Conservation (phyloP, 1,140 invertebrate genomes). For the Drosophila saltans region DNA sequence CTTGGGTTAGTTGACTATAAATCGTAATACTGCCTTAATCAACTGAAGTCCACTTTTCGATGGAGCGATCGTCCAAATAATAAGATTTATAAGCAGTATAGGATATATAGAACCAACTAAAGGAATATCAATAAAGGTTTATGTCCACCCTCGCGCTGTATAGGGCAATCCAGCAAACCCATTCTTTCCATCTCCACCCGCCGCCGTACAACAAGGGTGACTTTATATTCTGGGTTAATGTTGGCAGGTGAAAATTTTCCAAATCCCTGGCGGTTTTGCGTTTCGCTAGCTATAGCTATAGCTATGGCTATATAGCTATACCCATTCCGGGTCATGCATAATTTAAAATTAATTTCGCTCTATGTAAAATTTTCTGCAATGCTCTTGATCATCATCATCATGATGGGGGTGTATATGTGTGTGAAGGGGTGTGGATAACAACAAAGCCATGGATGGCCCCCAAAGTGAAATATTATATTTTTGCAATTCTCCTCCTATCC, state of each 20-base stretch:
- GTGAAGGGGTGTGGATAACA: slow-evolving; percentile 12
- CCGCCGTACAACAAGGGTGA: slow-evolving; percentile 1
- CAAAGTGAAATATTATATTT: slow-evolving; percentile 62
- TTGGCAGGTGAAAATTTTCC: slow-evolving; percentile 75
- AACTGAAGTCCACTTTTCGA: too few relatives aligned
- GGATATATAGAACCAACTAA: too few relatives aligned
- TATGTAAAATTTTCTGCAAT: slow-evolving; percentile 64
- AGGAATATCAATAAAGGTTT: not conserved
- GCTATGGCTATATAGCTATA: slow-evolving; percentile 10
- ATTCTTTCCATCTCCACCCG: not conserved
- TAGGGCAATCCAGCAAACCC: not conserved
- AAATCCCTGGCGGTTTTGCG: slow-evolving; percentile 72
- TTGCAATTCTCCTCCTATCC: slow-evolving; percentile 35
- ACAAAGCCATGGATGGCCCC: slow-evolving; percentile 2
- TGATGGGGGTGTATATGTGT: not conserved
- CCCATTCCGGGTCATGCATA: slow-evolving; percentile 70
- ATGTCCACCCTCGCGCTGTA: not conserved
- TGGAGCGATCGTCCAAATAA: too few relatives aligned
- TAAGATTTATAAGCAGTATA: too few relatives aligned
- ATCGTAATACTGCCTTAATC: too few relatives aligned
- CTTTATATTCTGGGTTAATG: slow-evolving; percentile 65
- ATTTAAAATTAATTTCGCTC: slow-evolving; percentile 81
- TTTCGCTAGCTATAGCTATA: slow-evolving; percentile 32
- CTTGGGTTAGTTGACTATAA: too few relatives aligned
- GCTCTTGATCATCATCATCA: slow-evolving; percentile 28